Percentiles rank a stretch among this genome's conserved stretches.
These are phyloP conservation scores for Hecatera dysodea DNA, from an alignment of 2,888 invertebrate genomes.

Conservation along the genomic window DNA sequence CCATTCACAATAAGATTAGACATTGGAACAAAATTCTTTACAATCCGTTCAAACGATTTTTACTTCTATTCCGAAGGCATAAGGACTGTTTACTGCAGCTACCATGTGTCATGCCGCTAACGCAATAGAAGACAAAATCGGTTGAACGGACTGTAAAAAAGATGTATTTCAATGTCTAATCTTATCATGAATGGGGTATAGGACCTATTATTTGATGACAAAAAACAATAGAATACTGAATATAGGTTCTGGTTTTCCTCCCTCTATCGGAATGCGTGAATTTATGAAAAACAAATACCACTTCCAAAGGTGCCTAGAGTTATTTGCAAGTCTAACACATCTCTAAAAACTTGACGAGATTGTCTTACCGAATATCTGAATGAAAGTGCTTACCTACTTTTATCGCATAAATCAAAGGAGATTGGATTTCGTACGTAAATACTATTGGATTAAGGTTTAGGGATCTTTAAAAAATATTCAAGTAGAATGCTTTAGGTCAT, in stretches of 20 bases:
- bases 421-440: constrained; percentile 37
- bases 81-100: too few relatives aligned
- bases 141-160: too few relatives aligned
- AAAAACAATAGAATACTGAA: too few relatives aligned
- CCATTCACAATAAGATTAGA: too few relatives aligned
- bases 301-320: background rate
- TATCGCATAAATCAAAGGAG: constrained; percentile 43
- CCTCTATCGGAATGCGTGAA: background rate
- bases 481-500: background rate
- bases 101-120: too few relatives aligned
- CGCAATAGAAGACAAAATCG: too few relatives aligned
- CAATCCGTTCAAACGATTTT: too few relatives aligned
- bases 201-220: too few relatives aligned
- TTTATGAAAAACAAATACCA: background rate
- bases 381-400: constrained; percentile 34
- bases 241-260: background rate
- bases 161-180: too few relatives aligned
- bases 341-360: constrained; percentile 16
- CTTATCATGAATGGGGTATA: too few relatives aligned
- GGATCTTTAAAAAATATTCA: background rate
- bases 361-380: constrained; percentile 42
- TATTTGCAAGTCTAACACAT: constrained; percentile 30
- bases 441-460: background rate
- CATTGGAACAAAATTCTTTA: too few relatives aligned
- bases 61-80: too few relatives aligned